Base-by-base conservation (phyloP, 2,888 invertebrate species). In the Spialia ferax region DNA sequence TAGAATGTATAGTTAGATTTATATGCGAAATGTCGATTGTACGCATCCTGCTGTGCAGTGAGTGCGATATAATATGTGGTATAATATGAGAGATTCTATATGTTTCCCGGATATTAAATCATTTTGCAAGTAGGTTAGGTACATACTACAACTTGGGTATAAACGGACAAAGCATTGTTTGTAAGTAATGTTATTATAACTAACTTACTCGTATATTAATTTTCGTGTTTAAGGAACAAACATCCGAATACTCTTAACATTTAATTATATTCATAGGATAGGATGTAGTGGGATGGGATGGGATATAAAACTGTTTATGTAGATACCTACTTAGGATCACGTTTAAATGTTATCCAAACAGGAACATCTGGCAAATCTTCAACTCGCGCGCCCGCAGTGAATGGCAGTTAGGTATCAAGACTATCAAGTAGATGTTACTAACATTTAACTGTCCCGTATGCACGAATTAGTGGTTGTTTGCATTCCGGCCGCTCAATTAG, bases 401-500 rank as follows among this genome's bases (percentile, higher is more conserved):
- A 42, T 42, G 15, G 15, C 42, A 42, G 18, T 42, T 38, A 38
- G n/a, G n/a, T 42, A 42, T n/a, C n/a, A n/a, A n/a, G n/a, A 11
- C 10, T 32, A 32, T 15, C 42, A 52, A 52, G n/a, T 26, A 20
- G 22, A 13, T 23, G 8, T 11, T 10, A 48, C n/a, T 15, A 54
- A 23, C 32, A 29, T 48, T 11, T 15, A 38, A 52, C 22, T 11
- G 56, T 22, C 56, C 57, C 57, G 57, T 59, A 65, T 52, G 65
- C 26, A 65, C 68, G 73, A 73, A 76, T 73, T 66, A 73, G 71
- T 70, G 73, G 72, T 74, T 80, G 65, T 65, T 82, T 79, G 75
- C 78, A 78, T 77, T 77, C 73, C 54, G 72, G 72, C 75, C 67
- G 69, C 76, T 79, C 79, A 76, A 82, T 86, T 81, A 76, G 79